Evolutionary conservation across 2,888 invertebrate species (phyloP).

Genomic region (Sesamia inferens): DNA sequence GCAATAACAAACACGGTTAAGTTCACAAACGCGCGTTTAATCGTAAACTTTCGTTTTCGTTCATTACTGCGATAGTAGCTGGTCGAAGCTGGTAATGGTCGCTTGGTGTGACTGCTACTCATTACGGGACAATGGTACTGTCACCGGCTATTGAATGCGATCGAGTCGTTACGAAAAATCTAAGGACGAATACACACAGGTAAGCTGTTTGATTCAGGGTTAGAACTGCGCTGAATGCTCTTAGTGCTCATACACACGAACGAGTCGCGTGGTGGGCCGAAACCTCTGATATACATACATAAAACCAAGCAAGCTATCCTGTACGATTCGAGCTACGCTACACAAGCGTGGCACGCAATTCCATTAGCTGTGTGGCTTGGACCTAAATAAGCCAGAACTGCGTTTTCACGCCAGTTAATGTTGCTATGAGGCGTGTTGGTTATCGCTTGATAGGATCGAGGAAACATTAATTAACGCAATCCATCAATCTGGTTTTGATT

Average conservation of each 20-base stretch:
- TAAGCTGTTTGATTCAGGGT: too few relatives aligned
- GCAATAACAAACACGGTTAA: constrained; percentile 53
- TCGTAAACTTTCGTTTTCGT: constrained; percentile 75
- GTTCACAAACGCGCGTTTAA: constrained; percentile 47
- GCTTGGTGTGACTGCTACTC: constrained; percentile 76
- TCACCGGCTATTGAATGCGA: constrained; percentile 51
- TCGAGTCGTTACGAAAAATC: constrained; percentile 46
- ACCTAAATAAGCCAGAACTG: constrained; percentile 9
- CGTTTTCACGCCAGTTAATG: constrained; percentile 10
- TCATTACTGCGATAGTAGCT: constrained; percentile 66
- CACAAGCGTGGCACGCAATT: background rate
- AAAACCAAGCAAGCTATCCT: background rate
- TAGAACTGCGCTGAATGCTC: background rate
- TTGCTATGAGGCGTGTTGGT: constrained; percentile 31
- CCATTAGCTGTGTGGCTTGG: background rate
- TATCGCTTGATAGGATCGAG: constrained; percentile 24
- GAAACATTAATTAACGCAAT: constrained; percentile 39
- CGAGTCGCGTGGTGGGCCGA: background rate
- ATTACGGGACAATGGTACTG: constrained; percentile 67
- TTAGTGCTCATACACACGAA: background rate
- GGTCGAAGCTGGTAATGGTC: constrained; percentile 67
- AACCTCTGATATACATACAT: background rate
- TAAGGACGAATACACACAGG: constrained; percentile 3
- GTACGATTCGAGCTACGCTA: background rate
- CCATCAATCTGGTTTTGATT: constrained; percentile 39